Conservation (phyloP, 1,140 invertebrate species). For the Sipha flava region DNA sequence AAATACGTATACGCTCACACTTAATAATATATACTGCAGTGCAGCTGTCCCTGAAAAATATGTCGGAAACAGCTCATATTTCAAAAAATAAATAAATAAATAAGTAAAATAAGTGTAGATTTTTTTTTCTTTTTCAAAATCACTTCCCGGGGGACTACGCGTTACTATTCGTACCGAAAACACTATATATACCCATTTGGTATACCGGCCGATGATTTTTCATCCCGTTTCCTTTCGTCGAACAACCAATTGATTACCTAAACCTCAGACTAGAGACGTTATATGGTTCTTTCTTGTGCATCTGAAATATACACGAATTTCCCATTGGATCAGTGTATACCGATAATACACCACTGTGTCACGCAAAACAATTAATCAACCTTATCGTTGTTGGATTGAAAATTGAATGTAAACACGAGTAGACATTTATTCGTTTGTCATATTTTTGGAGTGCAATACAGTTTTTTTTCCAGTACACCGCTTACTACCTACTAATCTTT, state of each 20-base stretch:
- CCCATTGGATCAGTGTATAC: too few species aligned
- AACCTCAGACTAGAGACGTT: background rate
- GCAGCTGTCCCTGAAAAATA: constrained; percentile 13
- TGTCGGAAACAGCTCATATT: constrained; percentile 25
- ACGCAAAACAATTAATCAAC: too few species aligned
- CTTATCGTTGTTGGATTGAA: too few species aligned
- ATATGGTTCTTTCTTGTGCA: background rate
- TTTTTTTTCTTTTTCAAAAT: background rate
- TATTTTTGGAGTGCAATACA: too few species aligned
- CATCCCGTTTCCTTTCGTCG: background rate
- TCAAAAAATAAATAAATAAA: too few species aligned
- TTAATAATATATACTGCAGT: background rate
- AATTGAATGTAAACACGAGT: too few species aligned
- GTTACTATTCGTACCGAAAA: too few species aligned
- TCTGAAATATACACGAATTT: too few species aligned
- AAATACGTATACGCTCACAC: background rate
- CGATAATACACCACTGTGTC: too few species aligned
- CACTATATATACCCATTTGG: background rate
- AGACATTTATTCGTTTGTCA: too few species aligned
- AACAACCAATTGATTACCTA: background rate
- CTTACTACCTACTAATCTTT: too few species aligned
- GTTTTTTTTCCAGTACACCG: too few species aligned
- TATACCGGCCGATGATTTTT: background rate
- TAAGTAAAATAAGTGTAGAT: background rate
- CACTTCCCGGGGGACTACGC: background rate